These are phyloP conservation scores for Ennomos quercinarius DNA, from an alignment of 2,888 invertebrate species.

Conservation along the genomic window DNA sequence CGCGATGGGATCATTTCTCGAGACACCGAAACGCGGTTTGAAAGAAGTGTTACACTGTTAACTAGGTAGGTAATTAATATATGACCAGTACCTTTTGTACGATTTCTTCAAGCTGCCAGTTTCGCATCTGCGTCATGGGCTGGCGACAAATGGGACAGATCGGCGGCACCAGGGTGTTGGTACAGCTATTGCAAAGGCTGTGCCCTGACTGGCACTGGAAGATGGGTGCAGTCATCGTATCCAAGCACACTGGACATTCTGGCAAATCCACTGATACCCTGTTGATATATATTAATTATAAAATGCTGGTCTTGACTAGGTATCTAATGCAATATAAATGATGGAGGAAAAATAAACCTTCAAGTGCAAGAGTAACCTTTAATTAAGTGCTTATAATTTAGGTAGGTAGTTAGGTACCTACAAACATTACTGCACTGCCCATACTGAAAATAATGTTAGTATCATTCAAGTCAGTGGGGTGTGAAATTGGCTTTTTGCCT, in stretches of 20 bases:
- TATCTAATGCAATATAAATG: background rate
- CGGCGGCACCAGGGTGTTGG: constrained; percentile 59
- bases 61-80: background rate
- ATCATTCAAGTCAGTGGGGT: too few species aligned
- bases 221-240: constrained; percentile 71
- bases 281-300: constrained; percentile 23
- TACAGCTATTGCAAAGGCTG: constrained; percentile 72
- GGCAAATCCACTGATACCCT: constrained; percentile 56
- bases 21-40: too few species aligned
- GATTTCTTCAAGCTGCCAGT: constrained; percentile 73
- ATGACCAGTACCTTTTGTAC: constrained; percentile 58
- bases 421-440: too few species aligned
- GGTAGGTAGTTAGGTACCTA: too few species aligned
- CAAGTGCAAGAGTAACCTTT: too few species aligned
- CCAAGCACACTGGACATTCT: constrained; percentile 77
- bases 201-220: constrained; percentile 76
- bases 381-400: too few species aligned
- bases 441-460: too few species aligned
- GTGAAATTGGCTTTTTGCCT: too few species aligned
- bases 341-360: too few species aligned
- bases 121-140: constrained; percentile 76
- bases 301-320: background rate
- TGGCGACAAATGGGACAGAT: constrained; percentile 75
- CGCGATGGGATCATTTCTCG: too few species aligned
- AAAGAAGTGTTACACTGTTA: too few species aligned